These are phyloP conservation scores for Lophochroa leadbeateri DNA, from an alignment of 2,113 vertebrate species.

Conservation along the genomic window DNA sequence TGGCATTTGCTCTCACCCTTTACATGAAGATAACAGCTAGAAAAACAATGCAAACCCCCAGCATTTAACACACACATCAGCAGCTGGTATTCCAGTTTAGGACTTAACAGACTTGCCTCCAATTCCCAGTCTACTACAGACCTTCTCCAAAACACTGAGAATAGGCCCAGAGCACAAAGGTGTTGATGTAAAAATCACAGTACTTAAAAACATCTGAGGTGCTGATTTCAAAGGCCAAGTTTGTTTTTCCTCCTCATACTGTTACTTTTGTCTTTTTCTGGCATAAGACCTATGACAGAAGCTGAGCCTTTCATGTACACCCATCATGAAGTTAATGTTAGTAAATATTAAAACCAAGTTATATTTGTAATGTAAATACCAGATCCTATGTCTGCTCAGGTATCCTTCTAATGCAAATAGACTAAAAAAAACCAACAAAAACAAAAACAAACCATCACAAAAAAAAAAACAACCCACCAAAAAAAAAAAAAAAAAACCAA, in stretches of 20 bases:
- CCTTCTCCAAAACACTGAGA: background rate
- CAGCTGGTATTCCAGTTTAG: background rate
- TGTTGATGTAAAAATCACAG: background rate
- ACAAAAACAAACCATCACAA: background rate
- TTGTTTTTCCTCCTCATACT: background rate
- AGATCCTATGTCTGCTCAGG: background rate
- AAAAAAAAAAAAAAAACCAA: background rate
- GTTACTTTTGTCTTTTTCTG: background rate
- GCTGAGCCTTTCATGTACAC: background rate
- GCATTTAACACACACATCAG: background rate
- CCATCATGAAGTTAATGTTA: background rate
- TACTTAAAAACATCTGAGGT: background rate
- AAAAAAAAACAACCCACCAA: background rate
- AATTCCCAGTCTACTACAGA: background rate
- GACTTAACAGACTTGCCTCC: background rate
- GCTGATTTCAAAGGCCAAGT: background rate
- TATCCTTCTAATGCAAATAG: background rate
- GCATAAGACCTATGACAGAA: background rate
- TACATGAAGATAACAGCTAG: background rate
- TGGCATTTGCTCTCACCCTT: background rate
- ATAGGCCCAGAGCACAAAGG: fast-evolving
- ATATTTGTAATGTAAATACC: background rate
- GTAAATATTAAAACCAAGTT: background rate
- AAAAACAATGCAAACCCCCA: background rate
- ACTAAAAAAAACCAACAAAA: background rate